Evolutionary conservation across 2,113 vertebrate species (phyloP).

Genomic region (Orycteropus afer): DNA sequence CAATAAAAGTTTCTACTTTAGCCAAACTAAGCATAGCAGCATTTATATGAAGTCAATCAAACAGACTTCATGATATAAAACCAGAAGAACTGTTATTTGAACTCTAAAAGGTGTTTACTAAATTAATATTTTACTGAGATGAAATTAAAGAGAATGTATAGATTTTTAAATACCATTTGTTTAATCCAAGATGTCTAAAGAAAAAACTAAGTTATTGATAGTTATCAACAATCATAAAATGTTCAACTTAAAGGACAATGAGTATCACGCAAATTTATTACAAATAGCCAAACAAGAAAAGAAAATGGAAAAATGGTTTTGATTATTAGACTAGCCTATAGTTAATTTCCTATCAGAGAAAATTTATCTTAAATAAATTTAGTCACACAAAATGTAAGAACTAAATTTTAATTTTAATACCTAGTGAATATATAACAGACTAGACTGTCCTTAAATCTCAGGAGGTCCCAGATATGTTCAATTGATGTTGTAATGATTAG

Average conservation of each 20-base stretch:
- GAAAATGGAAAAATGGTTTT: background rate
- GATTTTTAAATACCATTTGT: background rate
- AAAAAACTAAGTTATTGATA: constrained; percentile 18
- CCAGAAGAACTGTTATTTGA: background rate
- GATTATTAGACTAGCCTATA: background rate
- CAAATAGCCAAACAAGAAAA: constrained; percentile 4
- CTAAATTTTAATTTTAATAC: background rate
- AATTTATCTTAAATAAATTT: background rate
- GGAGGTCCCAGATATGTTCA: background rate
- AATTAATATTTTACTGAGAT: constrained; percentile 49
- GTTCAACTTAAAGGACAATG: background rate
- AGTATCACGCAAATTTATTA: background rate
- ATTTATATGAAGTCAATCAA: constrained; percentile 26
- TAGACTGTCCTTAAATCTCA: background rate
- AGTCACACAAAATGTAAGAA: background rate
- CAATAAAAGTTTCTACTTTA: background rate
- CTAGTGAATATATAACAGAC: background rate
- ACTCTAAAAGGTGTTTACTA: background rate
- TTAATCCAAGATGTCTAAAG: background rate
- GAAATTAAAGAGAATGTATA: background rate
- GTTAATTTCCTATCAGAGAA: constrained; percentile 23
- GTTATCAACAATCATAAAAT: background rate
- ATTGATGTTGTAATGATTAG: background rate
- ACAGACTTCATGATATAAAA: constrained; percentile 29
- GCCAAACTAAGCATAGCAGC: constrained; percentile 47